Percentiles rank a stretch among this genome's conserved stretches.
phyloP scores from a whole-genome alignment of 1,140 invertebrate species.

The Bicyclus anynana region DNA sequence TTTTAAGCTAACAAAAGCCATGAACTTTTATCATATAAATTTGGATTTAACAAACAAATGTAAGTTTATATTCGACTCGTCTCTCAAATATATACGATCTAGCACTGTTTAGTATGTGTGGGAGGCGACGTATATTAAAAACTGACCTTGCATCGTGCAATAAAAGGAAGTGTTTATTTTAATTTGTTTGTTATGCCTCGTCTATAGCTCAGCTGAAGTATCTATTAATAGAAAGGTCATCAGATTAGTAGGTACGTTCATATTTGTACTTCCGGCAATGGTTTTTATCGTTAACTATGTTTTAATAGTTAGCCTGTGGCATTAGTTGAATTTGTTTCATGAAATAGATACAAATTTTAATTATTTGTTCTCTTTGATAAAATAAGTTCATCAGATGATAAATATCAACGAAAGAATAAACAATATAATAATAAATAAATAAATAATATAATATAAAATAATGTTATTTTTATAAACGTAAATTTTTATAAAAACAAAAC shows the following conservation, averaged over 20 bases:
- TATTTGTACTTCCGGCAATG: constrained; percentile 4
- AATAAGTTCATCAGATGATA: too few species aligned
- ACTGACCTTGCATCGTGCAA: constrained; percentile 9
- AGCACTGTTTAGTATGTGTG: background rate
- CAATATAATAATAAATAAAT: too few species aligned
- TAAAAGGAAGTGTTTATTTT: constrained; percentile 14
- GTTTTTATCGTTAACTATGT: background rate
- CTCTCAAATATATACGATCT: background rate
- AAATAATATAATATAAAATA: too few species aligned
- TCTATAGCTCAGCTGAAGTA: background rate
- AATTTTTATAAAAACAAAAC: too few species aligned
- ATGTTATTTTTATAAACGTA: too few species aligned
- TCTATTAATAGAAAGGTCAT: constrained; percentile 11
- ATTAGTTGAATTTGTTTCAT: too few species aligned
- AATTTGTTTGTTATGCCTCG: constrained; percentile 1
- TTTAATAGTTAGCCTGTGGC: too few species aligned
- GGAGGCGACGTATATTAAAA: background rate
- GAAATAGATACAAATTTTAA: too few species aligned
- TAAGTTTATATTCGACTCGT: background rate
- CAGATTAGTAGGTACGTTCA: background rate
- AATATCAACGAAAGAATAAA: too few species aligned
- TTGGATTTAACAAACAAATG: background rate
- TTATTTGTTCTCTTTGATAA: too few species aligned
- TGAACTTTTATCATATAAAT: background rate
- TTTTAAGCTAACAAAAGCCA: too few species aligned